Conservation (phyloP, 2,888 invertebrate genomes). For the Chaetogeoica ovagalla region DNA sequence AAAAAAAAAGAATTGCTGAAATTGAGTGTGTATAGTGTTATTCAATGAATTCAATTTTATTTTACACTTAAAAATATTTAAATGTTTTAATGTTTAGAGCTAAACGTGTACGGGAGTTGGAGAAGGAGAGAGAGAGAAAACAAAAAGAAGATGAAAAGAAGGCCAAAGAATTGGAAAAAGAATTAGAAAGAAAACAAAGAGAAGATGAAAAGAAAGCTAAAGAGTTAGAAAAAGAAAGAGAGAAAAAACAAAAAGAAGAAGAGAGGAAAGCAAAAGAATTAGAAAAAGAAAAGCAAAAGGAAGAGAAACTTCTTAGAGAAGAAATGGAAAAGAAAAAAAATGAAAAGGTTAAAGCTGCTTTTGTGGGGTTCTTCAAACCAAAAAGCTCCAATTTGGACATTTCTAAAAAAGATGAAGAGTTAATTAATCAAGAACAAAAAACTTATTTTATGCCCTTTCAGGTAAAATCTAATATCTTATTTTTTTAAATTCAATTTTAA, state of each 20-base stretch:
- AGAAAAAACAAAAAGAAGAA: slow-evolving; percentile 53
- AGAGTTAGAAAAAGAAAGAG: slow-evolving; percentile 52
- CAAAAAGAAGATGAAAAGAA: slow-evolving; percentile 54
- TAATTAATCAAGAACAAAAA: slow-evolving; percentile 42
- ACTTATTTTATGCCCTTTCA: slow-evolving; percentile 70
- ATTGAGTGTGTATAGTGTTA: slow-evolving; percentile 52
- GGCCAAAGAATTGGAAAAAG: slow-evolving; percentile 53
- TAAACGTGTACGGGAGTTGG: slow-evolving; percentile 55
- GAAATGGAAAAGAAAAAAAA: slow-evolving; percentile 58
- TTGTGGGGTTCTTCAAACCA: slow-evolving; percentile 60
- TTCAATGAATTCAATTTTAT: background rate
- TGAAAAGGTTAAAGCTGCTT: slow-evolving; percentile 59
- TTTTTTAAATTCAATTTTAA: background rate
- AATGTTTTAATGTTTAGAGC: slow-evolving; percentile 45
- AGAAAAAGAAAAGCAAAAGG: slow-evolving; percentile 51
- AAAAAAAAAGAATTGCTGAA: slow-evolving; percentile 54
- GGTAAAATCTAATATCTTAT: slow-evolving; percentile 55
- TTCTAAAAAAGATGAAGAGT: slow-evolving; percentile 54
- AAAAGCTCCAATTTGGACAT: slow-evolving; percentile 44
- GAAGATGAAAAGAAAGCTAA: slow-evolving; percentile 54
- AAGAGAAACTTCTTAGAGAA: slow-evolving; percentile 60
- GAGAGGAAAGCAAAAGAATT: slow-evolving; percentile 54
- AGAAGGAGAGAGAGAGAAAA: slow-evolving; percentile 54
- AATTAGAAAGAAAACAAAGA: slow-evolving; percentile 54
- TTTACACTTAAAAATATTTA: background rate